These are phyloP conservation scores for Griposia aprilina DNA, from an alignment of 2,888 invertebrate species.

Conservation along the genomic window DNA sequence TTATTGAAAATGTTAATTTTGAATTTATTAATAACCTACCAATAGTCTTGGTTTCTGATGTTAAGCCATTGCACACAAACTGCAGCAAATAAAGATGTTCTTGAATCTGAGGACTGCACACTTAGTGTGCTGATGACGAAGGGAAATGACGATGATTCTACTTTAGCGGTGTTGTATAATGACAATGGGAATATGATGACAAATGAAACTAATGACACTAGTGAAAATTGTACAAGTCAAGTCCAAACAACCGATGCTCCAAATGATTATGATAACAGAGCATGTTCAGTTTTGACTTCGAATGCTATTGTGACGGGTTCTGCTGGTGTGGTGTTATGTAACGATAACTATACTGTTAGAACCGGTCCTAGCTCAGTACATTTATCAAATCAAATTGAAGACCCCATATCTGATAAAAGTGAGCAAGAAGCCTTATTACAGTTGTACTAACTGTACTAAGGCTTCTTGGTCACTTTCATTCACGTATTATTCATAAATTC, in stretches of 20 bases:
- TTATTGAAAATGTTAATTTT: slow-evolving; percentile 5
- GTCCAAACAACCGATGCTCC: slow-evolving; percentile 2
- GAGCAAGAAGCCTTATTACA: too few relatives aligned
- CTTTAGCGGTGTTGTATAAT: background rate
- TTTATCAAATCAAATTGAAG: background rate
- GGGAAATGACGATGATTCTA: too few relatives aligned
- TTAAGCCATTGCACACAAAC: slow-evolving; percentile 1
- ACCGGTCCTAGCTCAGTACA: background rate
- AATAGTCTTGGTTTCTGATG: slow-evolving; percentile 3
- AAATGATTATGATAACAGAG: slow-evolving; percentile 1
- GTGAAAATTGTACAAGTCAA: background rate
- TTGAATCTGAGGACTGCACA: too few relatives aligned
- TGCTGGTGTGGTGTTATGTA: background rate
- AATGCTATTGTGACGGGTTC: background rate
- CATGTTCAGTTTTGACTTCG: background rate
- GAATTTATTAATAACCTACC: slow-evolving; percentile 11
- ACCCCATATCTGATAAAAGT: background rate
- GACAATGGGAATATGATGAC: background rate
- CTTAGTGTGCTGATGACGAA: too few relatives aligned
- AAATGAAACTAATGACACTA: background rate
- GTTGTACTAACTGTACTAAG: too few relatives aligned
- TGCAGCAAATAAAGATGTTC: slow-evolving; percentile 1
- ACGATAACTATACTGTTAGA: background rate
- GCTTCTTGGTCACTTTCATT: too few relatives aligned
- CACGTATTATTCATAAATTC: too few relatives aligned